These are phyloP conservation scores for Montipora cactus DNA, from an alignment of 64 coral and sea anemone species.

Conservation along the genomic window DNA sequence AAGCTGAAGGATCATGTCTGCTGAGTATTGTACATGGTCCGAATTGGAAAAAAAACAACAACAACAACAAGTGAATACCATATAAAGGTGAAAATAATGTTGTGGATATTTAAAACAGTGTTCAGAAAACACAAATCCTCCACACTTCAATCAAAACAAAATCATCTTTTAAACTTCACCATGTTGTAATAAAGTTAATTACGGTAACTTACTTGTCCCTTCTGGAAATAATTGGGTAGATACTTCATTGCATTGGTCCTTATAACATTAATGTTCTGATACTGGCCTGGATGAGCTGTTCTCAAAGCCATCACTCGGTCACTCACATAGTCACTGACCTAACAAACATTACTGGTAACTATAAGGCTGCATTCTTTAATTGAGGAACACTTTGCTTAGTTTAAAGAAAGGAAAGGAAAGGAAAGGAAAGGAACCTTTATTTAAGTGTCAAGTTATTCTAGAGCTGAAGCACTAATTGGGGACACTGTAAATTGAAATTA, in stretches of 20 bases:
- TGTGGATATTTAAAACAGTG: too few relatives aligned
- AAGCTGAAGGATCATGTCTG: too few relatives aligned
- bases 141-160: neutral
- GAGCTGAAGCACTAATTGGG: too few relatives aligned
- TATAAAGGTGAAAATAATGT: too few relatives aligned
- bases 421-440: too few relatives aligned
- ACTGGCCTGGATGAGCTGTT: conserved; percentile 85
- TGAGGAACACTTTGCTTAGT: too few relatives aligned
- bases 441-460: too few relatives aligned
- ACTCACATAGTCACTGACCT: conserved; percentile 99
- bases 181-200: neutral
- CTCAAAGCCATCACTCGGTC: conserved; percentile 93
- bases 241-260: conserved; percentile 99
- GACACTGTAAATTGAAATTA: too few relatives aligned
- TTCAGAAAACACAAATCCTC: neutral
- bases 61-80: too few relatives aligned
- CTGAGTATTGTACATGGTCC: too few relatives aligned
- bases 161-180: neutral
- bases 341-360: neutral
- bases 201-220: conserved; percentile 81
- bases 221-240: conserved; percentile 95
- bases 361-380: too few relatives aligned
- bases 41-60: neutral
- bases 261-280: conserved; percentile 93
- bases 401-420: too few relatives aligned